Evolutionary conservation across 2,888 invertebrate species (phyloP), one percentile per base, ranked within the genome.

Genomic region (Lasioglossum vierecki): DNA sequence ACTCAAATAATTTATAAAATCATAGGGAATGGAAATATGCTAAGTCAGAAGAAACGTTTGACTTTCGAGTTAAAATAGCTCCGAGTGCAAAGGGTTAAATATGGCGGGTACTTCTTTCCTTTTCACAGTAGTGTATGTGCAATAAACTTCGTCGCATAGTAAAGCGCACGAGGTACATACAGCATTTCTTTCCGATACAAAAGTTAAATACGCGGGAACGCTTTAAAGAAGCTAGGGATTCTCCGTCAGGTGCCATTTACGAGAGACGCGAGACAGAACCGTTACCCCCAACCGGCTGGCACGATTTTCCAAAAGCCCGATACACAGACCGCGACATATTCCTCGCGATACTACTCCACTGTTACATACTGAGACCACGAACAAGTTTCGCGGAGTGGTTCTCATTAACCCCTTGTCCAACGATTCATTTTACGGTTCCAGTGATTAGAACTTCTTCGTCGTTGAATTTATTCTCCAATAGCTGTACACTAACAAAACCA

Each of bases 221-320:
- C 53, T 78, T 76, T 73, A 35, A 82, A 79, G 49, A 1, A 57
- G 35, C 39, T 77, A 73, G 79, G 71, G 79, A 83, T 83, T 66
- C 77, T 72, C 79, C 76, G 79, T 86, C 82, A 80, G 82, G 82
- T 85, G 76, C 74, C 80, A 73, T 79, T 80, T 72, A 57, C 80
- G 74, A 76, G 82, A 72, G 73, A 91, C 80, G 76, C 76, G 82
- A 68, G 73, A 91, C 86, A 88, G 79, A 84, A 92, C 92, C 92
- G 92, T 92, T 91, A 92, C 57, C 88, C 90, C 89, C 88, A 87
- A 89, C 88, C 87, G 86, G 88, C 88, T 80, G 82, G 76, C 72
- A 86, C 35, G 78, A 79, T 80, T 77, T 88, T 84, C 75, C 73
- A 76, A 84, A 66, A 76, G 63, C 35, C 30, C n/a, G 22, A 9